phyloP scores from a whole-genome alignment of 2,797 vertebrate species.

The Pelochelys cantorii region DNA sequence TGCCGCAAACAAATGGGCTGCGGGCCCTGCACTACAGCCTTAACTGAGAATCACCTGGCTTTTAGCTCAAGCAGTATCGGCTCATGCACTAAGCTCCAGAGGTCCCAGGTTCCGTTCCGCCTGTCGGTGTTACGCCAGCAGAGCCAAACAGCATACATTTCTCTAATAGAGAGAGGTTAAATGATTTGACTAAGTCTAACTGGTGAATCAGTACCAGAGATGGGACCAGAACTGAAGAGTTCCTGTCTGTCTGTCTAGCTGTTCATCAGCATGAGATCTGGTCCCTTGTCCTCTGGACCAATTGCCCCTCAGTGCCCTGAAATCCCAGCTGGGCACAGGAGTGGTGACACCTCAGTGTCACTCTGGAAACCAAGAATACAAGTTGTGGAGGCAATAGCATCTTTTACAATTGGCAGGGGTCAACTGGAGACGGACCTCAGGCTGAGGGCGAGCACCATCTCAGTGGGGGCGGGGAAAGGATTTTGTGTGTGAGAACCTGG shows the following conservation, averaged over 20 bases:
- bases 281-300: conserved; percentile 28
- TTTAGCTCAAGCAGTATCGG: too few relatives aligned
- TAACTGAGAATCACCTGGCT: too few relatives aligned
- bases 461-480: conserved; percentile 53
- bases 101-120: too few relatives aligned
- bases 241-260: not conserved
- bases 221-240: not conserved
- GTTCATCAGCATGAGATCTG: conserved; percentile 7
- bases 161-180: not conserved
- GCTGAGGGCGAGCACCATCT: conserved; percentile 54
- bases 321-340: conserved; percentile 45
- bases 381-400: conserved; percentile 64
- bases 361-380: conserved; percentile 71
- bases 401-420: conserved; percentile 70
- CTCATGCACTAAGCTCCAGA: too few relatives aligned
- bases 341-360: conserved; percentile 53
- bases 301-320: conserved; percentile 50
- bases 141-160: not conserved
- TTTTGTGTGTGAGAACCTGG: not conserved
- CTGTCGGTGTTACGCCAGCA: not conserved
- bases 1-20: too few relatives aligned
- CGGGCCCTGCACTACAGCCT: too few relatives aligned
- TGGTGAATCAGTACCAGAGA: not conserved
- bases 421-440: conserved; percentile 58
- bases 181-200: not conserved